Base-by-base conservation (phyloP, 2,113 vertebrate genomes). In the Hylia prasina region DNA sequence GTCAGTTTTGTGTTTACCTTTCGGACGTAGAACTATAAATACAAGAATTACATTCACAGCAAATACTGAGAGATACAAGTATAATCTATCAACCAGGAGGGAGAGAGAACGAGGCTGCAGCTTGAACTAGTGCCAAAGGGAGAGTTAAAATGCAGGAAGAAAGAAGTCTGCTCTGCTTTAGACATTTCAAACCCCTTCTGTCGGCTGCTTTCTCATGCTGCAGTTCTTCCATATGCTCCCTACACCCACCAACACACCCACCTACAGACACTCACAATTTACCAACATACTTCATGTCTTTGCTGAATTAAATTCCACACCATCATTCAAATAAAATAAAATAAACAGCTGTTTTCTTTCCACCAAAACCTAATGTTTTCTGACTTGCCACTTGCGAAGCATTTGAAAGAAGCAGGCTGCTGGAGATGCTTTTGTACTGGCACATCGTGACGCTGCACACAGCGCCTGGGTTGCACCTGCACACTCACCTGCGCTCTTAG, bases 241-340 rank as follows among this genome's bases (percentile, higher is more conserved):
- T 83, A 92, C 87, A 80, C 92, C 91, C 73, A 91, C 93, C 13
- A 77, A 47, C 92, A 81, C 92, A 94, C 71, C 91, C 94, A 96
- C 93, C 87, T 96, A 95, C 93, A 89, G 69, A 86, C 44, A 27
- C 90, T 88, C 92, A 75, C 82, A 93, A 96, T 96, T 96, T 97
- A 97, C 94, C 85, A 96, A 95, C 93, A 94, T 88, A 90, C 63
- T 95, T 83, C 68, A 69, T 35, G 45, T 60, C 95, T 87, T 80
- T 69, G 53, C 90, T 83, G 86, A 95, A 92, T 94, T 95, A 63
- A 87, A 91, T 90, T 82, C 93, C 68, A 85, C 73, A 82, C 71
- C 79, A 80, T 58, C 81, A 91, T 93, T 96, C 89, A 96, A 93
- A 95, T 94, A 92, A 94, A 95, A 87, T 92, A 94, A 95, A 93